Evolutionary conservation across 1,140 invertebrate genomes (phyloP).

Genomic region (Elymnias hypermnestra): DNA sequence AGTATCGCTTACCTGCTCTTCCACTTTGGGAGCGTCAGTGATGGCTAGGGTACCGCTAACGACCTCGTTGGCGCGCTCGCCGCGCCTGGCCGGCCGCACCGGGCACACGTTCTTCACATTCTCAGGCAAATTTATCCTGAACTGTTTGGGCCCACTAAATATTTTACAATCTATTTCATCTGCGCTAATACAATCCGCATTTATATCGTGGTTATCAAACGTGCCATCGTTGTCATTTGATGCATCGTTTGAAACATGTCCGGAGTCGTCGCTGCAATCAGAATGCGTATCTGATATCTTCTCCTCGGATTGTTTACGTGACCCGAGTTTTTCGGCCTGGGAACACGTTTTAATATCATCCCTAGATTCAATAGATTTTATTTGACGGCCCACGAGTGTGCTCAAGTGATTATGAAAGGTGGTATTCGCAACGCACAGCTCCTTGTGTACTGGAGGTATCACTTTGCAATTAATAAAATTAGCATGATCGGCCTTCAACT

Average conservation of each 20-base stretch:
- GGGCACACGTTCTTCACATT: conserved; percentile 58
- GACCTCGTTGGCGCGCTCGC: conserved; percentile 64
- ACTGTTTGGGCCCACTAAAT: conserved; percentile 50
- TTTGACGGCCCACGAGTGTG: conserved; percentile 67
- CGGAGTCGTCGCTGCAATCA: conserved; percentile 84
- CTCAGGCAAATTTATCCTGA: conserved; percentile 49
- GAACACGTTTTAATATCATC: conserved; percentile 56
- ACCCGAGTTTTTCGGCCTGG: conserved; percentile 45
- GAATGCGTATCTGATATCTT: conserved; percentile 73
- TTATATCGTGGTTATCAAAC: conserved; percentile 55
- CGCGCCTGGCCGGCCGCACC: conserved; percentile 55
- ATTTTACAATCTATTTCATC: conserved; percentile 57
- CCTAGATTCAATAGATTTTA: conserved; percentile 60
- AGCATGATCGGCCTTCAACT: conserved; percentile 53
- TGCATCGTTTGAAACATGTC: conserved; percentile 85
- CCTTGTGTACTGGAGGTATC: conserved; percentile 65
- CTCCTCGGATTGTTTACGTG: conserved; percentile 58
- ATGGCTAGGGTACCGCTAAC: conserved; percentile 65
- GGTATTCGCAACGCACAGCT: conserved; percentile 62
- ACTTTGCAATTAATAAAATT: conserved; percentile 65
- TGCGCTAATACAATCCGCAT: conserved; percentile 25
- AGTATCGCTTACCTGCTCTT: conserved; percentile 70
- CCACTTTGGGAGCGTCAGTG: conserved; percentile 66
- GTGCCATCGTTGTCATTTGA: conserved; percentile 59
- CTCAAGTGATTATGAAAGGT: conserved; percentile 70